Percentiles rank a stretch among this genome's conserved stretches.
These are phyloP conservation scores for Zosterops lateralis DNA, from an alignment of 2,113 vertebrate genomes.

Conservation along the genomic window DNA sequence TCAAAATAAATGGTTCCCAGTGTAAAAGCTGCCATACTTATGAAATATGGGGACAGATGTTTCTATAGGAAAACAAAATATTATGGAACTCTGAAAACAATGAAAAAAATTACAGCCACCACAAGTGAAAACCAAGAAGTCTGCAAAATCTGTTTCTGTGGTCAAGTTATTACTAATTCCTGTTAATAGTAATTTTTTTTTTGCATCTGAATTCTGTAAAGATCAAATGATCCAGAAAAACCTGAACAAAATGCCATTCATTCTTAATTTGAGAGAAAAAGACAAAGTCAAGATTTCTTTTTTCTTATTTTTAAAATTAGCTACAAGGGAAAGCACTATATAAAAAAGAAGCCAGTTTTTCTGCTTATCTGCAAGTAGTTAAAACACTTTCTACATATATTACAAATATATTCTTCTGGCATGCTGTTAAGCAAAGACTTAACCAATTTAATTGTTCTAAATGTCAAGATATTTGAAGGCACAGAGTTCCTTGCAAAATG, in stretches of 20 bases:
- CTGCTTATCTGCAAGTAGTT: neutral
- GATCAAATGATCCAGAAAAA: neutral
- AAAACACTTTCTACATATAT: neutral
- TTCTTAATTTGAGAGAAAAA: neutral
- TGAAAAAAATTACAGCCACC: neutral
- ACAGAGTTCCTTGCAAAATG: neutral
- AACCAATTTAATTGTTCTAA: neutral
- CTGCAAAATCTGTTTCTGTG: neutral
- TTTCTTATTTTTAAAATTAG: neutral
- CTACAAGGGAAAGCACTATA: neutral
- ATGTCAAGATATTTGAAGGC: neutral
- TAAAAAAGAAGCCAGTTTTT: neutral
- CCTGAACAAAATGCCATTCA: neutral
- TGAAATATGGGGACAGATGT: neutral
- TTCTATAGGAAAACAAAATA: constrained; percentile 13
- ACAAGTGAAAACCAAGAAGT: neutral
- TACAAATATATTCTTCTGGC: neutral
- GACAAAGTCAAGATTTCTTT: neutral
- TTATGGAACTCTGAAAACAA: neutral
- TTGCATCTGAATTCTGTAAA: neutral
- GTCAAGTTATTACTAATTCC: neutral
- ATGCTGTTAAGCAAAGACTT: neutral
- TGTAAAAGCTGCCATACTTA: neutral
- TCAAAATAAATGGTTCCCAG: constrained; percentile 17
- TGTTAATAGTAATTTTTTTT: neutral